phyloP scores from a whole-genome alignment of 2,888 invertebrate species.

The Leptarthrus brevirostris region DNA sequence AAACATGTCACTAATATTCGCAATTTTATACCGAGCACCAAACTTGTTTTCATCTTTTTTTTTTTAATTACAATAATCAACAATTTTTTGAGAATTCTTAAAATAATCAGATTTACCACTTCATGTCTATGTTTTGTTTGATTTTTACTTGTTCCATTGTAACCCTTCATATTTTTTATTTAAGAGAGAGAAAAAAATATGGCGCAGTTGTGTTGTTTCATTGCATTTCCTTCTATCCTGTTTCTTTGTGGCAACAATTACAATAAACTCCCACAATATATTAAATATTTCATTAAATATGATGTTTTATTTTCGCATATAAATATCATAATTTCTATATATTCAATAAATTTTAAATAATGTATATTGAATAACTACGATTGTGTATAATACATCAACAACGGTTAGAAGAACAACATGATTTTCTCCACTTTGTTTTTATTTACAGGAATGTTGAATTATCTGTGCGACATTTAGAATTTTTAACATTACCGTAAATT shows the following conservation, averaged over 20 bases:
- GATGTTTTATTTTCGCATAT: conserved; percentile 14
- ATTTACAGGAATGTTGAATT: conserved; percentile 42
- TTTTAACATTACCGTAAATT: conserved; percentile 40
- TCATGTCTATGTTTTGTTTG: background rate
- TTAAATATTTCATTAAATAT: conserved; percentile 7
- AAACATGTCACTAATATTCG: too few species aligned
- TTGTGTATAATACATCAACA: conserved; percentile 45
- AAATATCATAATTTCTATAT: conserved; percentile 35
- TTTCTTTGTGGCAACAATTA: background rate
- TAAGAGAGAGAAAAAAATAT: too few species aligned
- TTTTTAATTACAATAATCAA: conserved; percentile 26
- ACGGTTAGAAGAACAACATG: conserved; percentile 27
- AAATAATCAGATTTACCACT: conserved; percentile 13
- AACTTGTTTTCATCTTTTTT: conserved; percentile 2
- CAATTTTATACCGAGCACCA: conserved; percentile 20
- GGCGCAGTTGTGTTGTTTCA: background rate
- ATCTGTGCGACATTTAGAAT: conserved; percentile 44
- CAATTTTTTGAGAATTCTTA: conserved; percentile 10
- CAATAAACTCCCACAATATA: background rate
- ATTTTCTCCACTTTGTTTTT: conserved; percentile 7
- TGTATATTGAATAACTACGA: conserved; percentile 38
- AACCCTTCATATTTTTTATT: too few species aligned
- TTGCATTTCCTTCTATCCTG: background rate
- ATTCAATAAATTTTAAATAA: conserved; percentile 33
- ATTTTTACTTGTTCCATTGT: background rate